Evolutionary conservation across 2,888 invertebrate species (phyloP), one percentile per base, ranked within the genome.

Genomic region (Caprella mutica): DNA sequence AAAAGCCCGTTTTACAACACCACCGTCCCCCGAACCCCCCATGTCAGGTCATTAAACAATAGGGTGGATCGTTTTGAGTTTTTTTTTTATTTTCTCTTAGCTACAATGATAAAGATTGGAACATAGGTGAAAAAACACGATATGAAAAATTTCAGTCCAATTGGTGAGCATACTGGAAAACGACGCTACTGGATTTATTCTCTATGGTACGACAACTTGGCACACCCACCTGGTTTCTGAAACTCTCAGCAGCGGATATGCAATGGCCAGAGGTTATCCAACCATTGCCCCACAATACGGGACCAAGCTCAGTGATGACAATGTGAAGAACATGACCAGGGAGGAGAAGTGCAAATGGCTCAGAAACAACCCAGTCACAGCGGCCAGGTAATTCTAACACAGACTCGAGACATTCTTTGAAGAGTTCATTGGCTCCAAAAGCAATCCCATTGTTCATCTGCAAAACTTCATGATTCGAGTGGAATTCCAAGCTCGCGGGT

Each of bases 101-200:
- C n/a, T n/a, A n/a, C n/a, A n/a, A n/a, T n/a, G n/a, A n/a, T n/a
- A n/a, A n/a, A n/a, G n/a, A n/a, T n/a, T n/a, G n/a, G n/a, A n/a
- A n/a, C n/a, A n/a, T n/a, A n/a, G n/a, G n/a, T n/a, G n/a, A n/a
- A n/a, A n/a, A n/a, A n/a, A n/a, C n/a, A n/a, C n/a, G n/a, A n/a
- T n/a, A n/a, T n/a, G n/a, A n/a, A n/a, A n/a, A n/a, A n/a, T n/a
- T n/a, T n/a, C n/a, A n/a, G n/a, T n/a, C n/a, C n/a, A n/a, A n/a
- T n/a, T n/a, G n/a, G n/a, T n/a, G n/a, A 29, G 48, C 48, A 48
- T 48, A 27, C 26, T 48, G 48, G 48, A 48, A 48, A 5, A 48
- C 26, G 33, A 14, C 14, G 5, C 17, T 48, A 5, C 48, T 48
- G 30, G 48, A 48, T 19, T 19, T 48, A 8, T 30, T 48, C 17